A percentile compares a stretch with the other conserved stretches of the same genome.
Evolutionary conservation across 2,797 vertebrate species (phyloP).

Genomic region (Tiaroga cobitis): DNA sequence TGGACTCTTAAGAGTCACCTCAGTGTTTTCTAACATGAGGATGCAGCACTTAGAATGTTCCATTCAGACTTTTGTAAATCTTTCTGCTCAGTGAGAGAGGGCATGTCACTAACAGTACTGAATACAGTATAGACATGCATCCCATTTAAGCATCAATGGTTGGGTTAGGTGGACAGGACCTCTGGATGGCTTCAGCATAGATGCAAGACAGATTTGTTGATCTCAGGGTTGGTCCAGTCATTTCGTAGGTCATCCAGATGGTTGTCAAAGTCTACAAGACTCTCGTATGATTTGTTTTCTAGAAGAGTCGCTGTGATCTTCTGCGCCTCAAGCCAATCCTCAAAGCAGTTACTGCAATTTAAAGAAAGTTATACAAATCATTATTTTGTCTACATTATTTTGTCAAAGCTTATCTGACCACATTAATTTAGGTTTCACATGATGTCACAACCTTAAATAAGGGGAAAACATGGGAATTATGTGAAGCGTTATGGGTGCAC

Average conservation of each 20-base stretch:
- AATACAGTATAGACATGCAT: constrained; percentile 62
- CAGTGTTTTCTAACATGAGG: constrained; percentile 1
- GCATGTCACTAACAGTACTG: constrained; percentile 61
- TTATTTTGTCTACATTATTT: not conserved
- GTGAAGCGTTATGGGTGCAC: no score
- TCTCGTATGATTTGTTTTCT: constrained; percentile 91
- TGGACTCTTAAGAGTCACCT: not conserved
- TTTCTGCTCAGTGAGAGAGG: constrained; percentile 52
- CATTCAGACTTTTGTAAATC: constrained; percentile 60
- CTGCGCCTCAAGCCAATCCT: constrained; percentile 96
- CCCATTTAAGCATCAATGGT: constrained; percentile 69
- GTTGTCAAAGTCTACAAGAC: constrained; percentile 95
- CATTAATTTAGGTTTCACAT: not conserved
- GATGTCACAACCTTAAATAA: not conserved
- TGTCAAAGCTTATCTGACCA: not conserved
- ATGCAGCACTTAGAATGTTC: constrained; percentile 47
- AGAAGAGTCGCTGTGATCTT: constrained; percentile 89
- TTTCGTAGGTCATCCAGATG: constrained; percentile 97
- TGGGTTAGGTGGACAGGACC: constrained; percentile 34
- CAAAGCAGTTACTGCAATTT: constrained; percentile 87
- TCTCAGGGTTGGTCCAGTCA: constrained; percentile 98
- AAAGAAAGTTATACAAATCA: constrained; percentile 14
- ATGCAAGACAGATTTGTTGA: constrained; percentile 96
- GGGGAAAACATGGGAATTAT: not conserved
- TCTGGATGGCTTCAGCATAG: constrained; percentile 81